A percentile compares a stretch with the other conserved stretches of the same genome.
These are phyloP conservation scores for Cerceris ruficornis DNA, from an alignment of 2,888 invertebrate species.

Conservation along the genomic window DNA sequence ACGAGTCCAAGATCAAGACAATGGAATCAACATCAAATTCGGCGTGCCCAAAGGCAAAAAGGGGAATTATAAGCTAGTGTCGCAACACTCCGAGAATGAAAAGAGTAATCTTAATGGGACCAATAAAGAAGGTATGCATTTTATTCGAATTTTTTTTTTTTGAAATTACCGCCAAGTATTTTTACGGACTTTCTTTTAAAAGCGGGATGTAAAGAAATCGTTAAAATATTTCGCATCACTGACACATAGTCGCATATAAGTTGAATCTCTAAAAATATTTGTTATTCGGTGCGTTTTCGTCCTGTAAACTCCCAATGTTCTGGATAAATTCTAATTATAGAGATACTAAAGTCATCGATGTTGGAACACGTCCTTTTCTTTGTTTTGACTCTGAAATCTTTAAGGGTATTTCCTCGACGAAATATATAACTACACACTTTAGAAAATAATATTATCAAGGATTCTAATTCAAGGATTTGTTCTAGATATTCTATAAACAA, in stretches of 20 bases:
- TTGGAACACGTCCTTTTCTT: background rate
- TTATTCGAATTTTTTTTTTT: background rate
- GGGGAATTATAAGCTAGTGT: slow-evolving; percentile 74
- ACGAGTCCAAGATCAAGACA: slow-evolving; percentile 77
- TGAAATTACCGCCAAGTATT: background rate
- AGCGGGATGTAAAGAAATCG: background rate
- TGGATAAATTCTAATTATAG: slow-evolving; percentile 25
- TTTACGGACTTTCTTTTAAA: background rate
- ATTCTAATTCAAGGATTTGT: background rate
- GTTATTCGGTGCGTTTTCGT: background rate
- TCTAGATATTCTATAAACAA: background rate
- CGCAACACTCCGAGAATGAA: slow-evolving; percentile 59
- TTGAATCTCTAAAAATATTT: slow-evolving; percentile 19
- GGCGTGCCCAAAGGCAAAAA: slow-evolving; percentile 68
- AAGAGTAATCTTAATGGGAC: slow-evolving; percentile 66
- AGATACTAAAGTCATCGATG: background rate
- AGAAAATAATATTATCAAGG: background rate
- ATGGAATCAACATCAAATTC: slow-evolving; percentile 79
- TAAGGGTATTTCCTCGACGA: background rate
- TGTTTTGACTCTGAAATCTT: background rate
- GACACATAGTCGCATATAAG: too few species aligned
- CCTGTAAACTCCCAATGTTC: slow-evolving; percentile 2
- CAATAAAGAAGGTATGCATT: slow-evolving; percentile 63
- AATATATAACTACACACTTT: background rate
- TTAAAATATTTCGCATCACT: background rate